Base-by-base conservation (phyloP, 2,797 vertebrate genomes). In the Rachycentron canadum region DNA sequence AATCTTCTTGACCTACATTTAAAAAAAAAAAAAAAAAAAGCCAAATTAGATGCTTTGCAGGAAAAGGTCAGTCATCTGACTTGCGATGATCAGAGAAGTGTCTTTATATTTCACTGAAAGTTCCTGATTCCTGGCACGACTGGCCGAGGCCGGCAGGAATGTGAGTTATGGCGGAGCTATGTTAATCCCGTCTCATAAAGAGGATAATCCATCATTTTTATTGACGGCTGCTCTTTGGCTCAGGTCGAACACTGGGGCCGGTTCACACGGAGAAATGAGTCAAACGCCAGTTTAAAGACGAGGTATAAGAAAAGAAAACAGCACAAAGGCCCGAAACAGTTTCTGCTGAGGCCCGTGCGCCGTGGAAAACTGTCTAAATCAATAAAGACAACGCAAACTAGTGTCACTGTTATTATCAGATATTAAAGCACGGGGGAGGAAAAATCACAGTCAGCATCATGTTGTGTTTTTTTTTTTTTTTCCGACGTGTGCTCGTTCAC, bases 171-270 rank as follows among this genome's bases (percentile, higher is more conserved):
- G 81, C 67, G 77, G 83, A 86, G 70, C 52, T 80, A 80, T 89
- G 89, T 86, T 93, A 91, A 94, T 93, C 92, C 89, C 62, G 72
- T 52, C 75, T 81, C 79, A 59, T 69, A 77, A 86, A 83, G 70
- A 84, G 76, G 89, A 88, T 91, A 89, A 91, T 91, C 89, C 85
- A 85, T 65, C 81, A 67, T 88, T 88, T 87, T 74, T 82, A 82
- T 77, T 76, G 80, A 89, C 69, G 67, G 78, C 81, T 78, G 73
- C 73, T 76, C 70, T 73, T 58, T 63, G 78, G 62, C 59, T 69
- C 49, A 25, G 63, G 45, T 66, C 41, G 38, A 68, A 30, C 56
- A 45, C 65, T 60, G 79, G 19, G 43, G 78, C 41, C 82, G 14
- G 73, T 74, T 89, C 86, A 86, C 85, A 71, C 9, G 71, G 21